Percentiles rank a stretch among this genome's conserved stretches.
Conservation (phyloP, 1,140 invertebrate genomes). For the Meloidogyne chitwoodi region DNA sequence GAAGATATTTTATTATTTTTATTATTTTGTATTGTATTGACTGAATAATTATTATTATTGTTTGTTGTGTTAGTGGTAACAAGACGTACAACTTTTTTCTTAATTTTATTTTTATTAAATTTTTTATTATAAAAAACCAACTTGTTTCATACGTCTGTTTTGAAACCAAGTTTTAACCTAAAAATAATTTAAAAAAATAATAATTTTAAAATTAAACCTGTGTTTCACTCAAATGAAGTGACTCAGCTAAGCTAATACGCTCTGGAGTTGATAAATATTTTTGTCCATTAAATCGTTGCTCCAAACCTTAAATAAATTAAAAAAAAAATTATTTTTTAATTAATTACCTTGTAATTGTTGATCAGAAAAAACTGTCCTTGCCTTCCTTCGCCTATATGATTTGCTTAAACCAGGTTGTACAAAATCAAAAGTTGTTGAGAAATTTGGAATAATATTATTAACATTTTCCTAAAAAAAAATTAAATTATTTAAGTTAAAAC, state of each 20-base stretch:
- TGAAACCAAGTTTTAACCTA: constrained; percentile 67
- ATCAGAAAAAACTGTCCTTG: constrained; percentile 91
- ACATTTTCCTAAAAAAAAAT: too few species aligned
- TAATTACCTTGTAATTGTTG: constrained; percentile 81
- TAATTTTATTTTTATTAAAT: background rate
- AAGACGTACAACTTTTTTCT: background rate
- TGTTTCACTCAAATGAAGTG: constrained; percentile 86
- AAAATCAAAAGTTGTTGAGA: background rate
- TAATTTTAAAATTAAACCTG: constrained; percentile 69
- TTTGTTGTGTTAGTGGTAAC: background rate
- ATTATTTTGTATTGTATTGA: background rate
- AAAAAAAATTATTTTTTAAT: background rate
- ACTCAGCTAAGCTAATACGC: constrained; percentile 83
- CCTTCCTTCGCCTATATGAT: constrained; percentile 52
- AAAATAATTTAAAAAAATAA: background rate
- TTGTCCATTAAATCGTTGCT: constrained; percentile 89
- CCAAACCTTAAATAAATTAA: constrained; percentile 60
- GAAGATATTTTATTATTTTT: background rate
- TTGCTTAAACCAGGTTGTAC: constrained; percentile 33
- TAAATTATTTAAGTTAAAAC: too few species aligned
- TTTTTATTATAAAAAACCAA: background rate
- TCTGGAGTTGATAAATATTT: constrained; percentile 94
- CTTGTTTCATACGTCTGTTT: constrained; percentile 87
- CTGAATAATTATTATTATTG: background rate
- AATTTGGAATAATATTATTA: background rate